Conservation (phyloP, 2,113 vertebrate genomes). For the Zosterops japonicus region DNA sequence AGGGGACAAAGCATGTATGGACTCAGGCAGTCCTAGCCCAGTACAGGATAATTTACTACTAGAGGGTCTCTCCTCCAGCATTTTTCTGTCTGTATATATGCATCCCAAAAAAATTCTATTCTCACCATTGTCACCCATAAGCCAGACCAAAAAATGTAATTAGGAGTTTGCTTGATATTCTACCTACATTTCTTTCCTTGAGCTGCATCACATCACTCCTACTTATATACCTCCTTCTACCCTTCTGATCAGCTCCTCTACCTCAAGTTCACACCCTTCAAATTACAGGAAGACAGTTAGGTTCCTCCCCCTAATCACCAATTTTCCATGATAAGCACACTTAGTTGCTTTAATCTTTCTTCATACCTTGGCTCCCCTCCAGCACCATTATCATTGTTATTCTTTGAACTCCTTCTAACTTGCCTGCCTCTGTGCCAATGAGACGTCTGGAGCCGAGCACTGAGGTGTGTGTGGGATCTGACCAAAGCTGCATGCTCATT, state of each 20-base stretch:
- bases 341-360: slow-evolving; percentile 24
- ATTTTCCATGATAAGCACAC: background rate
- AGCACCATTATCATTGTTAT: background rate
- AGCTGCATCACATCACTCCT: background rate
- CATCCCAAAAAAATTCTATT: background rate
- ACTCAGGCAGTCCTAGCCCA: background rate
- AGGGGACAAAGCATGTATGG: background rate
- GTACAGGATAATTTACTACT: background rate
- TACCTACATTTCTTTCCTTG: background rate
- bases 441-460: background rate
- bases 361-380: background rate
- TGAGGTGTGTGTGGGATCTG: background rate
- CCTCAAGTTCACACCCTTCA: background rate
- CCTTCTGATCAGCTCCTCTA: background rate
- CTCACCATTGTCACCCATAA: background rate
- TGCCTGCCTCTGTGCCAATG: background rate
- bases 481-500: background rate
- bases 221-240: background rate
- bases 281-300: background rate
- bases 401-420: slow-evolving; percentile 3
- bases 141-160: background rate
- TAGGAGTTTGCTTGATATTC: background rate
- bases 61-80: background rate
- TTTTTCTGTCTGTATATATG: background rate
- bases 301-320: background rate